These are phyloP conservation scores for Channa striata DNA, from an alignment of 2,797 vertebrate genomes.

Conservation along the genomic window DNA sequence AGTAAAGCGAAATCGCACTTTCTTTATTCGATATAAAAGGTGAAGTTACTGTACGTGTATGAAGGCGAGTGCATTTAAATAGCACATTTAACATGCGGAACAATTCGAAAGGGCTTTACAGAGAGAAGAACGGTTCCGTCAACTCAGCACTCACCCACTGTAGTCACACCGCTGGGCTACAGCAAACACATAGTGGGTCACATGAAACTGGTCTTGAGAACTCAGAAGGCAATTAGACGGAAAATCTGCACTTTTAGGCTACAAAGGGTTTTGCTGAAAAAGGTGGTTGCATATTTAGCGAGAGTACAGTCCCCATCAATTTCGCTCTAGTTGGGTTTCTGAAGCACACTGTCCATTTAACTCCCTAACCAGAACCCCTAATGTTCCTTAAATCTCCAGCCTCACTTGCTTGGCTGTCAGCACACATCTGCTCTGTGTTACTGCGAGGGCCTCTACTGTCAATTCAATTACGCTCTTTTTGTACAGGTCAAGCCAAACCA, in stretches of 20 bases:
- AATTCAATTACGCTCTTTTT: constrained; percentile 67
- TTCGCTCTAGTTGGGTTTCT: constrained; percentile 36
- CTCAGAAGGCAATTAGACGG: constrained; percentile 6
- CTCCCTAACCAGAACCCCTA: constrained; percentile 21
- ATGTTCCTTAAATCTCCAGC: constrained; percentile 38
- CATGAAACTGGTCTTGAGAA: background rate
- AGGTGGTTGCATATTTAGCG: constrained; percentile 10
- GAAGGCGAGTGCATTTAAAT: no score
- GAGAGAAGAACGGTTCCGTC: background rate
- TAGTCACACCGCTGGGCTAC: background rate
- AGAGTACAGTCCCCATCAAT: constrained; percentile 9
- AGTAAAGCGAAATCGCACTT: background rate
- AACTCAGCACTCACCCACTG: background rate
- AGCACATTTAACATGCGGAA: no score
- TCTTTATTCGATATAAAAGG: background rate
- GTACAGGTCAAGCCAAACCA: constrained; percentile 43
- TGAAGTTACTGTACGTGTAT: background rate
- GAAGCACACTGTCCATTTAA: constrained; percentile 16
- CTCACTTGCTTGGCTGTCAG: constrained; percentile 54
- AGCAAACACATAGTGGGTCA: background rate
- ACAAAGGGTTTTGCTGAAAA: constrained; percentile 22
- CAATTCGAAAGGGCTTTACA: no score
- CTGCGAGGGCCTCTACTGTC: constrained; percentile 65
- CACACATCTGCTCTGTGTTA: constrained; percentile 77
- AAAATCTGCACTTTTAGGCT: constrained; percentile 20